Base-by-base conservation (phyloP, 2,113 vertebrate species). In the Sinosuthora webbiana region DNA sequence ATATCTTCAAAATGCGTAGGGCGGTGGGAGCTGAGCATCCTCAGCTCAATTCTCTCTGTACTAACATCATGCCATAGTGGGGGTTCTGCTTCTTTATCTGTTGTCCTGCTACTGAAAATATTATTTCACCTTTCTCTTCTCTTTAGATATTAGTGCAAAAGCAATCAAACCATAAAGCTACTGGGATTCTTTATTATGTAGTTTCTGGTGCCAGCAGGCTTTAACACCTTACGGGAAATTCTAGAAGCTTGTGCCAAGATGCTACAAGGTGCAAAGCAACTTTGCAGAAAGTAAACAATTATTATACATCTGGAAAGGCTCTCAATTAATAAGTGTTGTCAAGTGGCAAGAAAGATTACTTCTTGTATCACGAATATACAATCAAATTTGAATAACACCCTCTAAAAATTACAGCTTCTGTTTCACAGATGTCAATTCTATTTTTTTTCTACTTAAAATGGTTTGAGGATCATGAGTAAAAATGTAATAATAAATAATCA, bases 1-100 rank as follows among this genome's bases (percentile, higher is more conserved):
- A 1, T 5, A 19, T 21, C 7, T 62, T 50, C 39, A 41, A 35
- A 50, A 35, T 3, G 10, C 0, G 0, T 24, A 2, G 1, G 2
- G 42, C 3, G 6, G 25, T 53, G 37, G 30, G 35, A 85, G 57
- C 28, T 49, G 33, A 81, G 27, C n/a, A 18, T 3, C 30, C 42
- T 65, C 39, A 74, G 33, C 39, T 50, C n/a, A 42, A 5, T 45
- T 19, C 20, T 31, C 8, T 60, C 53, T 56, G 0, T 25, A 25
- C 16, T 6, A 60, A 20, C 23, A 71, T 13, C 15, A 13, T 31
- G 10, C 53, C 33, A 9, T 24, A 60, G 44, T 0, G 2, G 14
- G 5, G 7, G 0, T 8, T 80, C 9, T 50, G 9, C 13, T 73
- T 73, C 71, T 62, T 1, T 24, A 55, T 11, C 35, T 62, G 13